phyloP scores from a whole-genome alignment of 2,113 vertebrate genomes.

The Catharus fuscescens region DNA sequence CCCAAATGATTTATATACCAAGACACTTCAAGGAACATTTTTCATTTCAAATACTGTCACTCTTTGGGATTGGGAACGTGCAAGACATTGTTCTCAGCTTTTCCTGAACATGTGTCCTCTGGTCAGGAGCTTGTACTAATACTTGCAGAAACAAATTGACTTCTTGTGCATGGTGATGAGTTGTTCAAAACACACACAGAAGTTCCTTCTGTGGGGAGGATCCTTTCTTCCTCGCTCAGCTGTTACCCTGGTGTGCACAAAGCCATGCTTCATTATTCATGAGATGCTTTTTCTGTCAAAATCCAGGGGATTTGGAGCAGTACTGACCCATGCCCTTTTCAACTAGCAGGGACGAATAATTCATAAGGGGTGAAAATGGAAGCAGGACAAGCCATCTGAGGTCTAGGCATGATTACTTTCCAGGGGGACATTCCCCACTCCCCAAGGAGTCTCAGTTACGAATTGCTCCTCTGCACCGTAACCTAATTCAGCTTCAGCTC shows the following conservation, averaged over 20 bases:
- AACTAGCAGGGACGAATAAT: constrained; percentile 65
- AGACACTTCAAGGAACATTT: constrained; percentile 29
- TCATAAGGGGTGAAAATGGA: constrained; percentile 69
- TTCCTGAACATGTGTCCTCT: not conserved
- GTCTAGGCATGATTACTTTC: constrained; percentile 20
- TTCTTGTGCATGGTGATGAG: not conserved
- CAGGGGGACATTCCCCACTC: not conserved
- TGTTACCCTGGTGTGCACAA: constrained; percentile 13
- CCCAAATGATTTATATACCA: constrained; percentile 15
- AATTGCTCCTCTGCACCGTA: not conserved
- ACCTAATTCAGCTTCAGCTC: constrained; percentile 33
- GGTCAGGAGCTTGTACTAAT: not conserved
- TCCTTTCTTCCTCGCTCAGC: not conserved
- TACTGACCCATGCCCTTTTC: constrained; percentile 63
- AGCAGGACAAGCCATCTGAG: constrained; percentile 67
- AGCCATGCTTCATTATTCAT: constrained; percentile 65
- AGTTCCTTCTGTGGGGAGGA: not conserved
- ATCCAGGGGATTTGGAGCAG: constrained; percentile 59
- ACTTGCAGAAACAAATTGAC: not conserved
- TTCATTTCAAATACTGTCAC: constrained; percentile 34
- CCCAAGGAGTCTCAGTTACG: not conserved
- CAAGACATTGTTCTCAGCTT: constrained; percentile 19
- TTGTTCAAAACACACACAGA: not conserved
- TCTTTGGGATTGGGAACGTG: not conserved
- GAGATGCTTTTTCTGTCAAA: constrained; percentile 28